These are phyloP conservation scores for Drosophila carrolli DNA, from an alignment of 1,140 invertebrate genomes.

Conservation along the genomic window DNA sequence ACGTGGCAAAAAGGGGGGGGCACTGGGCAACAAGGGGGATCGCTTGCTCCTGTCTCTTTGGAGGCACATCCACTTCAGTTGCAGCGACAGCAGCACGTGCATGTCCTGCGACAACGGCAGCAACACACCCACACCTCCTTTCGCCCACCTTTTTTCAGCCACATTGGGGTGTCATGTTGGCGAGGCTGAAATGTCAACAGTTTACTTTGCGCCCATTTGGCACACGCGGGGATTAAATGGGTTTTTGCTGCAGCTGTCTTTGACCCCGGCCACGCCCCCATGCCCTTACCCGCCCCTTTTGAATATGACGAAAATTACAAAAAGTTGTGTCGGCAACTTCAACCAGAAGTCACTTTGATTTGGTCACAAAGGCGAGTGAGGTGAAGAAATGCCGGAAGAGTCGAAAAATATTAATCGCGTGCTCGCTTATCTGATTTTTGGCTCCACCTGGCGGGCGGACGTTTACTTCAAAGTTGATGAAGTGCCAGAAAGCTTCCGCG, in stretches of 20 bases:
- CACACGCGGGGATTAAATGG: slow-evolving; percentile 73
- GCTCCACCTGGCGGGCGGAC: slow-evolving; percentile 23
- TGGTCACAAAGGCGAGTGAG: slow-evolving; percentile 26
- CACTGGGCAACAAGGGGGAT: neutral
- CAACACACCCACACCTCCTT: slow-evolving; percentile 10
- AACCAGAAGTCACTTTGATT: slow-evolving; percentile 58
- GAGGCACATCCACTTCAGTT: slow-evolving; percentile 63
- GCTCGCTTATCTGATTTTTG: slow-evolving; percentile 75
- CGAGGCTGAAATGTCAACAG: slow-evolving; percentile 78
- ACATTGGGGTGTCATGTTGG: slow-evolving; percentile 55
- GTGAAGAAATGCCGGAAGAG: slow-evolving; percentile 7
- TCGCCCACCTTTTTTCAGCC: neutral
- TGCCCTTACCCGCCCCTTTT: slow-evolving; percentile 3
- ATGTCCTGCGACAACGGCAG: slow-evolving; percentile 50
- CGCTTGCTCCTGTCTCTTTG: slow-evolving; percentile 56
- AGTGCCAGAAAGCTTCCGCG: slow-evolving; percentile 79
- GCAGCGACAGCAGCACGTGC: slow-evolving; percentile 52
- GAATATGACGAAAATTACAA: slow-evolving; percentile 69
- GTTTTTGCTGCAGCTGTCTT: slow-evolving; percentile 56
- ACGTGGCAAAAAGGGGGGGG: slow-evolving; percentile 33
- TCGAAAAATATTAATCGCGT: slow-evolving; percentile 45
- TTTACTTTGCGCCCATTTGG: slow-evolving; percentile 79
- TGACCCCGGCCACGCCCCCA: slow-evolving; percentile 24
- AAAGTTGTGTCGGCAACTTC: slow-evolving; percentile 60
- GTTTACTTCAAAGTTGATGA: slow-evolving; percentile 64